These are phyloP conservation scores for Hesperophylax magnus DNA, from an alignment of 1,140 invertebrate species.

Conservation along the genomic window DNA sequence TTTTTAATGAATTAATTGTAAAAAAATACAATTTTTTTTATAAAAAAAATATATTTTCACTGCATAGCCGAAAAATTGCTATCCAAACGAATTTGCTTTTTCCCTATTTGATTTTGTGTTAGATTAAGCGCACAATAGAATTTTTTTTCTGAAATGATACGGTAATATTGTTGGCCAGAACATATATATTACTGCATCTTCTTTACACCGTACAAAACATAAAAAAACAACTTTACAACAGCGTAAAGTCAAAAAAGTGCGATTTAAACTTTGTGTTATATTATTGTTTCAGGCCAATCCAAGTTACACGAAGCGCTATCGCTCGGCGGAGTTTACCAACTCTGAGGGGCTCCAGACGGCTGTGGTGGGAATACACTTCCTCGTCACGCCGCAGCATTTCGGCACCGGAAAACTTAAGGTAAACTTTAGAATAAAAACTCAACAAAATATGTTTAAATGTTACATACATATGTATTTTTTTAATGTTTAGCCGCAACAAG, in stretches of 20 bases:
- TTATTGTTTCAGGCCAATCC: conserved; percentile 51
- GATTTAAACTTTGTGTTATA: conserved; percentile 4
- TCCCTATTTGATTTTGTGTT: too few species aligned
- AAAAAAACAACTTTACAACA: background rate
- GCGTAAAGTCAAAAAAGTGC: background rate
- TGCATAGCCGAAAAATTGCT: too few species aligned
- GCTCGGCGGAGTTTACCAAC: conserved; percentile 45
- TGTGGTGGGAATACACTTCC: conserved; percentile 70
- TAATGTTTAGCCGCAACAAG: too few species aligned
- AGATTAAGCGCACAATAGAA: too few species aligned
- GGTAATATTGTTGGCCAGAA: background rate
- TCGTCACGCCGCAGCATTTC: conserved; percentile 71
- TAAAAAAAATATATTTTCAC: too few species aligned
- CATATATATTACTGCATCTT: background rate
- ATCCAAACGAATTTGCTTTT: too few species aligned
- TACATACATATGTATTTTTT: too few species aligned
- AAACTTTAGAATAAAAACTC: background rate
- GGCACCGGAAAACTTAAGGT: conserved; percentile 71
- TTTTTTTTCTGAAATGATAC: too few species aligned
- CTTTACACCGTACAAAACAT: background rate
- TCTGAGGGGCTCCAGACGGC: conserved; percentile 61
- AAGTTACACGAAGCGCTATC: conserved; percentile 50
- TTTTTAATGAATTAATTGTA: too few species aligned
- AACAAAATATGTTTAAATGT: too few species aligned
- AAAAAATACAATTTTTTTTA: too few species aligned